These are phyloP conservation scores for Callospermophilus lateralis DNA, from an alignment of 2,113 vertebrate genomes.

Conservation along the genomic window DNA sequence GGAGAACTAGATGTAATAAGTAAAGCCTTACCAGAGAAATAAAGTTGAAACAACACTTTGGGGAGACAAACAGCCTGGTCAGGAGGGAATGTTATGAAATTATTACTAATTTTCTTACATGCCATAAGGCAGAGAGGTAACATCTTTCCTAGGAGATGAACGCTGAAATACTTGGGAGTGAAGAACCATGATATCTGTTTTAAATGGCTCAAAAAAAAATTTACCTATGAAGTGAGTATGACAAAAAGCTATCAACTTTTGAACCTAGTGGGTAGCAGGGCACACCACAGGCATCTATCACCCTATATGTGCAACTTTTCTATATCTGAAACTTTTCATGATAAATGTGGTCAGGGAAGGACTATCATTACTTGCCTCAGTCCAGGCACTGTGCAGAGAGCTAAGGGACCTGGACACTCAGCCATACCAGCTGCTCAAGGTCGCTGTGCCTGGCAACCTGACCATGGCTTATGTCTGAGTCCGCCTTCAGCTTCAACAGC, in stretches of 20 bases:
- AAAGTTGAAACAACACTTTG: neutral
- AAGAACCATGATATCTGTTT: neutral
- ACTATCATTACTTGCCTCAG: neutral
- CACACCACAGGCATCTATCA: neutral
- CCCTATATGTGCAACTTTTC: neutral
- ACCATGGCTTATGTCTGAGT: accelerated
- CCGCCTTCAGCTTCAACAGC: neutral
- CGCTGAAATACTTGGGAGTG: neutral
- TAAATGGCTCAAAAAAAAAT: neutral
- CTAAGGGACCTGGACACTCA: neutral
- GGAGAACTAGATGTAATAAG: neutral
- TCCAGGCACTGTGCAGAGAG: neutral
- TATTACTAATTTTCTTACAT: neutral
- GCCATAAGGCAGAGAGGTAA: neutral
- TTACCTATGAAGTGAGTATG: neutral
- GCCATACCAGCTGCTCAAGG: neutral
- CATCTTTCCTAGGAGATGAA: neutral
- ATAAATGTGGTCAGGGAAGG: neutral
- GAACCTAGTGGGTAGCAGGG: too few species aligned
- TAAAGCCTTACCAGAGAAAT: neutral
- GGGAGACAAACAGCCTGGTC: neutral
- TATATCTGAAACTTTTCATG: neutral
- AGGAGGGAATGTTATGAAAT: neutral
- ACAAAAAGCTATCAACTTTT: neutral
- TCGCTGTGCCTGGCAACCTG: neutral